Conservation (phyloP, 1,140 invertebrate species). For the Pinna nobilis region DNA sequence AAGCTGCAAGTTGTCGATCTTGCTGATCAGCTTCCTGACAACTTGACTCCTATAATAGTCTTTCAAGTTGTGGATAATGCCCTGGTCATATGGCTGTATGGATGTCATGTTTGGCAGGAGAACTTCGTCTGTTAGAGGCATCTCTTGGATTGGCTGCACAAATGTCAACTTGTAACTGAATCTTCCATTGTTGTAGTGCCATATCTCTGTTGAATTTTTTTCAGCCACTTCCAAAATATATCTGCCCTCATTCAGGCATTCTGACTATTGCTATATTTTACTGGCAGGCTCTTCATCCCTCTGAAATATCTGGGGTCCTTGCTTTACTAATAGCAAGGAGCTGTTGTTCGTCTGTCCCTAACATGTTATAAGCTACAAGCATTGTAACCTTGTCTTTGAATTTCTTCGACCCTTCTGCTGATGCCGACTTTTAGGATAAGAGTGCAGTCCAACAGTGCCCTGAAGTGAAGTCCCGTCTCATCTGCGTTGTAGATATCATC, state of each 20-base stretch:
- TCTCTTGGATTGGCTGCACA: constrained; percentile 14
- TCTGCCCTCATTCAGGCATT: constrained; percentile 57
- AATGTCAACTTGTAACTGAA: constrained; percentile 43
- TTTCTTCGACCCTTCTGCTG: constrained; percentile 37
- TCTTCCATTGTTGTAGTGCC: constrained; percentile 29
- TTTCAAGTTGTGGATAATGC: constrained; percentile 18
- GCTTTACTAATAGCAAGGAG: no score
- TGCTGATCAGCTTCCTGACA: constrained; percentile 6
- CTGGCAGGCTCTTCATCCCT: constrained; percentile 38
- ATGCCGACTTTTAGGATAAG: constrained; percentile 67
- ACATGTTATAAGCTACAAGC: no score
- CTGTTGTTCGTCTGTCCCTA: no score
- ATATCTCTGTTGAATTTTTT: constrained; percentile 41
- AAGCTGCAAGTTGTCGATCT: constrained; percentile 1
- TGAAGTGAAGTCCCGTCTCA: constrained; percentile 76
- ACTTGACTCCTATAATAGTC: constrained; percentile 6
- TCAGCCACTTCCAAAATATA: constrained; percentile 51
- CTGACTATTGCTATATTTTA: constrained; percentile 36
- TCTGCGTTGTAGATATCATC: constrained; percentile 76
- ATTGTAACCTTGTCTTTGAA: no score
- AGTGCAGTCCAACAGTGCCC: constrained; percentile 73
- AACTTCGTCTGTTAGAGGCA: not conserved
- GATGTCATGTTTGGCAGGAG: constrained; percentile 32
- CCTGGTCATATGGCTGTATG: constrained; percentile 32
- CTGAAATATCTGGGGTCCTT: constrained; percentile 55